These are phyloP conservation scores for Psilopsiagon aurifrons DNA, from an alignment of 2,113 vertebrate genomes.

Conservation along the genomic window DNA sequence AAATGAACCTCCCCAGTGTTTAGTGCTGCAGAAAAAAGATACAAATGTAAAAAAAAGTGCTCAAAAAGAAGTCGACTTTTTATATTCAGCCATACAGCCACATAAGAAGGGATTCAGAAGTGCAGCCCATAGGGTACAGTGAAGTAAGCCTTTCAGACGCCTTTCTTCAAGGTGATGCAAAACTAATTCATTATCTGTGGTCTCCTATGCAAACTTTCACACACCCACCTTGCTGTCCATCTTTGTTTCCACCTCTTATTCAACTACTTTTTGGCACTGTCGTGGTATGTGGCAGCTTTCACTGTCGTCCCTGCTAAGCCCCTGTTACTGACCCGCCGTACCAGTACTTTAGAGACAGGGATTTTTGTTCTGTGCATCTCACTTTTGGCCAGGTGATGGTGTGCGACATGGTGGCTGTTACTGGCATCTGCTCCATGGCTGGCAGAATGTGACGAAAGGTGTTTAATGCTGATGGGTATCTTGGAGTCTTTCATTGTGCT, in stretches of 20 bases:
- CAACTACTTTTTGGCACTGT: conserved; percentile 85
- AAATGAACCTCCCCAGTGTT: conserved; percentile 67
- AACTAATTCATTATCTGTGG: neutral
- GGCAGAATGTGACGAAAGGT: conserved; percentile 81
- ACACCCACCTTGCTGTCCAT: neutral
- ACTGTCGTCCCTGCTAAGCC: conserved; percentile 75
- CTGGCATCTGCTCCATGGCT: conserved; percentile 80
- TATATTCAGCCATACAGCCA: neutral
- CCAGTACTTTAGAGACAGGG: conserved; percentile 92
- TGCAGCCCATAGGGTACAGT: neutral
- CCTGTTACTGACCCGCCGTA: conserved; percentile 86
- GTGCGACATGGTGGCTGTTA: conserved; percentile 75
- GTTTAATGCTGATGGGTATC: conserved; percentile 92
- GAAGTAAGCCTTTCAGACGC: conserved; percentile 10
- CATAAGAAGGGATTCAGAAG: conserved; percentile 43
- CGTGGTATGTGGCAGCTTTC: conserved; percentile 71
- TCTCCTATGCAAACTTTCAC: conserved; percentile 14
- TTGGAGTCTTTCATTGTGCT: conserved; percentile 87
- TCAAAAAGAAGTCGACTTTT: conserved; percentile 57
- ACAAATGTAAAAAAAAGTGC: conserved; percentile 73
- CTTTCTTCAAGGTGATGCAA: conserved; percentile 36
- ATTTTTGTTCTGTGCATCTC: conserved; percentile 93
- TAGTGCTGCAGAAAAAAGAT: conserved; percentile 56
- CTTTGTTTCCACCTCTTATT: conserved; percentile 11
- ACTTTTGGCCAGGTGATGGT: conserved; percentile 82